phyloP scores from a whole-genome alignment of 1,140 invertebrate genomes.

The Meloidogyne exigua region DNA sequence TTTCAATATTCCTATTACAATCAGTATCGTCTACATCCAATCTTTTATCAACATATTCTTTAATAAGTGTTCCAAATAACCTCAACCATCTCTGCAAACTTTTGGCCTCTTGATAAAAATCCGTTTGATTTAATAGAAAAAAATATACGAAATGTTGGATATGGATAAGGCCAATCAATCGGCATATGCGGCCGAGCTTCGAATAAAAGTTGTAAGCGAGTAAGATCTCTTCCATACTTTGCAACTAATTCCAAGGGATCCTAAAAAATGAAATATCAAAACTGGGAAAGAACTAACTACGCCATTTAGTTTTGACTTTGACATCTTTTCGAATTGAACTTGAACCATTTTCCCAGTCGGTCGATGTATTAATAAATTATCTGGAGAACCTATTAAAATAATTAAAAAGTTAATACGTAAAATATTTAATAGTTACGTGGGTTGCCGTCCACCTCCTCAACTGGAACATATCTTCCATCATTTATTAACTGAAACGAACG shows the following conservation, averaged over 20 bases:
- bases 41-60: slow-evolving; percentile 40
- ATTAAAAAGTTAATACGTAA: background rate
- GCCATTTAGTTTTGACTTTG: slow-evolving; percentile 95
- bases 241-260: slow-evolving; percentile 73
- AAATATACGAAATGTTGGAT: slow-evolving; percentile 19
- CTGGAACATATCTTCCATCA: slow-evolving; percentile 77
- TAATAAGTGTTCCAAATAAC: slow-evolving; percentile 39
- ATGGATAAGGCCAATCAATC: slow-evolving; percentile 54
- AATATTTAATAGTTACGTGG: slow-evolving; percentile 31
- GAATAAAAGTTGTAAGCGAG: slow-evolving; percentile 51
- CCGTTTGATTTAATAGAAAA: background rate
- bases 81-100: slow-evolving; percentile 51
- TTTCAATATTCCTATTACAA: background rate
- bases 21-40: too few species aligned
- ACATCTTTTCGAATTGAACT: slow-evolving; percentile 85
- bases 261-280: slow-evolving; percentile 1
- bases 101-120: slow-evolving; percentile 47
- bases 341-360: slow-evolving; percentile 41
- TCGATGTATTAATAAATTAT: slow-evolving; percentile 15
- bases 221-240: slow-evolving; percentile 52
- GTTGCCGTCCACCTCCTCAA: slow-evolving; percentile 71
- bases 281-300: slow-evolving; percentile 65
- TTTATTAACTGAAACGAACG: slow-evolving; percentile 76
- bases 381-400: background rate
- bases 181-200: slow-evolving; percentile 44